Evolutionary conservation across 2,113 vertebrate genomes (phyloP).

Genomic region (Tamias sibiricus): DNA sequence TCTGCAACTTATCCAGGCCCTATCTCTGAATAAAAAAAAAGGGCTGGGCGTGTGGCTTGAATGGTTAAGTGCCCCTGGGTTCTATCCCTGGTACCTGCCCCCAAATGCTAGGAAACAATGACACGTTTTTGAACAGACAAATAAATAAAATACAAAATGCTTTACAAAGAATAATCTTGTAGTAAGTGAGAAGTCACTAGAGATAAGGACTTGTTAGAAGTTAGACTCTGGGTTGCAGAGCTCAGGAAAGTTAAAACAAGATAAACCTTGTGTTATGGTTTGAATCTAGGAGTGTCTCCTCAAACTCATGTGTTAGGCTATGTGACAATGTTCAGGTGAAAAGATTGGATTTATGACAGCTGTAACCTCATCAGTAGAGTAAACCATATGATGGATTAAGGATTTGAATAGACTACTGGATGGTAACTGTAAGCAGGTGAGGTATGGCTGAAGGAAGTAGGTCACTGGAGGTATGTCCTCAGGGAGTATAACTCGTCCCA

Average conservation of each 20-base stretch:
- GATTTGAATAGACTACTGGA: too few species aligned
- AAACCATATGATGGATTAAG: too few species aligned
- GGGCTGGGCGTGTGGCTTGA: neutral
- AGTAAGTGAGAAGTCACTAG: neutral
- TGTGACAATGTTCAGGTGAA: too few species aligned
- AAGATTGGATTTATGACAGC: too few species aligned
- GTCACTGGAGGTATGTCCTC: too few species aligned
- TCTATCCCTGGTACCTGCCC: neutral
- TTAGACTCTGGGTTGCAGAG: neutral
- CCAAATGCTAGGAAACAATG: neutral
- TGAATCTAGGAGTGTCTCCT: too few species aligned
- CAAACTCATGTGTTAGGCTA: too few species aligned
- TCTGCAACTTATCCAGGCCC: too few species aligned
- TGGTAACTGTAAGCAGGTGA: too few species aligned
- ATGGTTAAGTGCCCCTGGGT: neutral
- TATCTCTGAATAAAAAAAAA: neutral
- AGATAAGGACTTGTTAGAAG: neutral
- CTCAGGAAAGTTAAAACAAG: neutral
- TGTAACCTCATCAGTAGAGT: too few species aligned
- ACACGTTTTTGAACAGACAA: neutral
- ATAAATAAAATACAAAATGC: neutral
- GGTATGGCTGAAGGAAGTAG: too few species aligned
- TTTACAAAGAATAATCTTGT: neutral
- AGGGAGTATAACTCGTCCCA: too few species aligned
- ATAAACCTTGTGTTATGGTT: neutral